Conservation (phyloP, 2,888 invertebrate genomes). For the Liopterus haemorrhoidalis region DNA sequence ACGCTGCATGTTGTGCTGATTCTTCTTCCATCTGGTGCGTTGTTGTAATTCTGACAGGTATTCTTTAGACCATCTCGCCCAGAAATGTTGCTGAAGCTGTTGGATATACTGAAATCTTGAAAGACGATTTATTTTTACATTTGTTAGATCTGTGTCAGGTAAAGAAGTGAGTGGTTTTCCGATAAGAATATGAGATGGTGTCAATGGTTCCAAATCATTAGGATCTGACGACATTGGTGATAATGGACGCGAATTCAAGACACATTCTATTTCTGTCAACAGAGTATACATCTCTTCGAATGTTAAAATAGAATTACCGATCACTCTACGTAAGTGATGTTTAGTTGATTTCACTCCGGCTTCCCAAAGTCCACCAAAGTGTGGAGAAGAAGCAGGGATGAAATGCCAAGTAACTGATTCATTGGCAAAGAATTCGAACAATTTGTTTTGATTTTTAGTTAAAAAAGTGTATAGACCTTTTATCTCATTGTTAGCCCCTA, state of each 20-base stretch:
- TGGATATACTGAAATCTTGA: conserved; percentile 5
- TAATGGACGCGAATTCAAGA: conserved; percentile 22
- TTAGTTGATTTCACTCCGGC: not conserved
- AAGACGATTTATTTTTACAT: not conserved
- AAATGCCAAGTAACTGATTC: not conserved
- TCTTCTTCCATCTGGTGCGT: too few species aligned
- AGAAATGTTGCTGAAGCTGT: too few species aligned
- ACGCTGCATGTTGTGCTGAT: too few species aligned
- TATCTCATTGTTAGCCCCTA: too few species aligned
- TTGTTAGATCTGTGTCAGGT: not conserved
- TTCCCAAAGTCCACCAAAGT: conserved; percentile 2
- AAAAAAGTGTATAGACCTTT: not conserved
- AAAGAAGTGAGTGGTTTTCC: conserved; percentile 1
- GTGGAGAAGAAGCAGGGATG: not conserved
- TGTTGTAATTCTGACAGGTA: too few species aligned
- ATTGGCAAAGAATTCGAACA: not conserved
- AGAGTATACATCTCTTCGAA: conserved; percentile 4
- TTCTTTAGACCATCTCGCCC: too few species aligned
- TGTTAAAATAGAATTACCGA: conserved; percentile 4
- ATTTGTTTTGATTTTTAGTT: too few species aligned
- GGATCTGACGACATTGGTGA: not conserved
- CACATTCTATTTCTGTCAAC: conserved; percentile 14
- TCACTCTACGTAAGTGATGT: not conserved
- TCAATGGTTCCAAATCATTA: not conserved
- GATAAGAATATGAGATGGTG: conserved; percentile 5